Percentiles rank a stretch among this genome's conserved stretches.
Conservation (phyloP, 64 coral and sea anemone genomes). For the Trachythela sp. region DNA sequence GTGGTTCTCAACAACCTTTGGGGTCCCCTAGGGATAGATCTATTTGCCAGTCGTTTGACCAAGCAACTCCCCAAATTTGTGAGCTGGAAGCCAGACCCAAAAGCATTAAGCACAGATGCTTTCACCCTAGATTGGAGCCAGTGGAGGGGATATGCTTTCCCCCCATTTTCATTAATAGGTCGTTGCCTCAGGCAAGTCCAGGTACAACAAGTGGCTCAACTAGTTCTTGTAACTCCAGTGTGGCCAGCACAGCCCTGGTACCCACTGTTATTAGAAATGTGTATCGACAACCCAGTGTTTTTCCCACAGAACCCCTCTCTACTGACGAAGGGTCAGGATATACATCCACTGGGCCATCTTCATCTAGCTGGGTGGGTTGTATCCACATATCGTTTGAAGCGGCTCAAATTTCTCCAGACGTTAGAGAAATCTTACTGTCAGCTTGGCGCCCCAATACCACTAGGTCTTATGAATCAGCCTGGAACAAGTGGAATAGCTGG, state of each 20-base stretch:
- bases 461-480: neutral
- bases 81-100: constrained; percentile 28
- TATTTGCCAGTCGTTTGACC: neutral
- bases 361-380: constrained; percentile 2
- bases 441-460: neutral
- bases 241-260: neutral
- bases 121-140: neutral
- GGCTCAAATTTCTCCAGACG: neutral
- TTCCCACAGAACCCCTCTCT: neutral
- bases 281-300: neutral
- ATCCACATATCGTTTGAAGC: neutral
- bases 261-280: neutral
- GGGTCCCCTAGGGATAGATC: constrained; percentile 15
- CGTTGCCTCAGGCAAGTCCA: constrained; percentile 11
- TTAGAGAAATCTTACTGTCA: neutral
- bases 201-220: neutral
- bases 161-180: neutral
- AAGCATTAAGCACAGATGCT: neutral
- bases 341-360: neutral
- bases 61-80: neutral
- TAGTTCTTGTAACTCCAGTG: neutral
- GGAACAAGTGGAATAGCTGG: constrained; percentile 5
- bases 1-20: neutral
- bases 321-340: neutral
- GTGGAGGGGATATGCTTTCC: constrained; percentile 4